Evolutionary conservation across 2,113 vertebrate genomes (phyloP), one percentile per base, ranked within the genome.

Genomic region (Picathartes gymnocephalus): DNA sequence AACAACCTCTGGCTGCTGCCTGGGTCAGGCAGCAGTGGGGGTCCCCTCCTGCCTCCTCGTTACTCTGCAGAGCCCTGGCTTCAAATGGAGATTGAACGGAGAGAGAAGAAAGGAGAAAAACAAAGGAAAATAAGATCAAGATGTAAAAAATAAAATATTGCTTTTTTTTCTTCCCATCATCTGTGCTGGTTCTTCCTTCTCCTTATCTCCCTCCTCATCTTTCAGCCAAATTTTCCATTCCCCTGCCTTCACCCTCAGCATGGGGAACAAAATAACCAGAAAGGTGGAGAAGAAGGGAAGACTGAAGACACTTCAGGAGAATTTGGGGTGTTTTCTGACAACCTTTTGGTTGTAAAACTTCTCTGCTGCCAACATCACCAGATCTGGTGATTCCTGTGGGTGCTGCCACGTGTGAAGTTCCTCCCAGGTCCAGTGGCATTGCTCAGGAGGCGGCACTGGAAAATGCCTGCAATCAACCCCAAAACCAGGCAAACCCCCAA

Each of bases 81-180:
- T 92, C 81, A 85, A 73, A 87, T 35, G 17, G 33, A 79, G 78
- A 62, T 51, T 60, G 40, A 57, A 51, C 56, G 68, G 33, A 44
- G 30, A 68, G 79, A 37, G 35, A 84, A 74, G 18, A 88, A 68
- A 73, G 13, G 4, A 31, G 15, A 1, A 13, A 64, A 92, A 33
- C 28, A 86, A 82, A 95, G 80, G 8, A 53, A 93, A 88, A 87
- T n/a, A 39, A 79, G 83, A 84, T 42, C 45, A 83, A 86, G 57
- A 56, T 64, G 35, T 22, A 61, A 76, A 94, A 96, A 96, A 83
- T 27, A 82, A 79, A 85, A 47, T 27, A 45, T 39, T 72, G 56
- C n/a, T 45, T 70, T 80, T 83, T 88, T 70, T 79, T 58, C 35
- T 61, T 78, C 48, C n/a, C 35, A 24, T 88, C 48, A 11, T 62